Conservation (phyloP, 2,888 invertebrate genomes). For the Lithosia quadra region DNA sequence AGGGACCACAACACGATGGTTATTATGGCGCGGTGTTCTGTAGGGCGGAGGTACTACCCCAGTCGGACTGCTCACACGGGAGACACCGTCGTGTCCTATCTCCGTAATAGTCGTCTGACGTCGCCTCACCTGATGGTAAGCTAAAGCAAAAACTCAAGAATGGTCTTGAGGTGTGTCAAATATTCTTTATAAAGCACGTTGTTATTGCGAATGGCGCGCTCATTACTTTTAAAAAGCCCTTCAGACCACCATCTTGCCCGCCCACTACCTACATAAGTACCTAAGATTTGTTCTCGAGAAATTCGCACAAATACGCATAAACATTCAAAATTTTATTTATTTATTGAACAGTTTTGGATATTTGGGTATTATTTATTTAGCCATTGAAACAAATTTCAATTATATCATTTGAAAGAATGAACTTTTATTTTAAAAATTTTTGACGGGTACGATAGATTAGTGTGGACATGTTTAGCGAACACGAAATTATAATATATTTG, state of each 20-base stretch:
- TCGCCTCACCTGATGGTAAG: too few relatives aligned
- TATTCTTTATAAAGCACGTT: background rate
- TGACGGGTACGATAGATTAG: conserved; percentile 28
- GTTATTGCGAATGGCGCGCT: background rate
- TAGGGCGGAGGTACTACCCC: too few relatives aligned
- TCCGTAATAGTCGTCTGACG: too few relatives aligned
- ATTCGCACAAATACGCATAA: conserved; percentile 14
- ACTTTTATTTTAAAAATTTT: conserved; percentile 53
- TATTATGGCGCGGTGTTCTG: too few relatives aligned
- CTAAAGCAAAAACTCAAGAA: too few relatives aligned
- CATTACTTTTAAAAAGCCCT: background rate
- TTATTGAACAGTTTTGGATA: background rate
- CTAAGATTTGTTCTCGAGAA: conserved; percentile 7
- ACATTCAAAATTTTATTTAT: conserved; percentile 19
- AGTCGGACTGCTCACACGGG: too few relatives aligned
- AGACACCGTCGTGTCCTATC: too few relatives aligned
- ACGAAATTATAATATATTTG: too few relatives aligned
- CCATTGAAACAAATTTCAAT: conserved; percentile 55
- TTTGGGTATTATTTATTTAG: conserved; percentile 53
- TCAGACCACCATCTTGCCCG: background rate
- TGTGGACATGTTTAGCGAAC: too few relatives aligned
- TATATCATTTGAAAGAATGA: conserved; percentile 50
- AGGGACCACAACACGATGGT: too few relatives aligned
- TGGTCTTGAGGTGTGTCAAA: background rate
- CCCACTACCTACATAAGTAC: background rate